Evolutionary conservation across 2,797 vertebrate species (phyloP).

Genomic region (Sebastes oblongus): DNA sequence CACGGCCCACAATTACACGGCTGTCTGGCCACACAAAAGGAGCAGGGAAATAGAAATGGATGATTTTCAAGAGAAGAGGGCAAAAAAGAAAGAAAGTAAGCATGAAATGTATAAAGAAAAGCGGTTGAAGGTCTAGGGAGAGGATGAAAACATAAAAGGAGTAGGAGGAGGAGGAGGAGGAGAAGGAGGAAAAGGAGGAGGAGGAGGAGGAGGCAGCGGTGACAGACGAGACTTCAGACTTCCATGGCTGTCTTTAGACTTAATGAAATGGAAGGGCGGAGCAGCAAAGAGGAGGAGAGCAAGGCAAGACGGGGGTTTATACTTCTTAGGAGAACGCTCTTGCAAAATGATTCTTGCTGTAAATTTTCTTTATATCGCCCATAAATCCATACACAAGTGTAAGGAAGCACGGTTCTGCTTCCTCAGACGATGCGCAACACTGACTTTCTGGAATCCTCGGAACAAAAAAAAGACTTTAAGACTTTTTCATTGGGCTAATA

Average conservation of each 20-base stretch:
- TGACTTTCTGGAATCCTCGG: constrained; percentile 52
- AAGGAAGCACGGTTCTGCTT: constrained; percentile 47
- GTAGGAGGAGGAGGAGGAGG: constrained; percentile 32
- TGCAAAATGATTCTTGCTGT: constrained; percentile 77
- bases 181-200: no score
- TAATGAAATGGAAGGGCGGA: constrained; percentile 83
- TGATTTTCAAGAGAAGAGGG: constrained; percentile 50
- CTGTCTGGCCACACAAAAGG: constrained; percentile 73
- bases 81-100: constrained; percentile 53
- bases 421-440: constrained; percentile 34
- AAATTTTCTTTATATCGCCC: constrained; percentile 78
- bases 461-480: constrained; percentile 37
- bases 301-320: constrained; percentile 55
- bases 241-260: constrained; percentile 63
- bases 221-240: constrained; percentile 62
- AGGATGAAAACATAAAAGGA: constrained; percentile 67
- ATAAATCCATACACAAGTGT: constrained; percentile 72
- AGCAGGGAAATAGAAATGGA: constrained; percentile 67
- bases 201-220: constrained; percentile 9
- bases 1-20: constrained; percentile 72
- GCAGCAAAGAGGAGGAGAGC: constrained; percentile 55
- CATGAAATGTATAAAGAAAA: constrained; percentile 70
- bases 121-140: constrained; percentile 66
- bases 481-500: constrained; percentile 64
- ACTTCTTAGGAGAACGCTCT: constrained; percentile 66